Evolutionary conservation across 2,113 vertebrate species (phyloP).

Genomic region (Excalfactoria chinensis): DNA sequence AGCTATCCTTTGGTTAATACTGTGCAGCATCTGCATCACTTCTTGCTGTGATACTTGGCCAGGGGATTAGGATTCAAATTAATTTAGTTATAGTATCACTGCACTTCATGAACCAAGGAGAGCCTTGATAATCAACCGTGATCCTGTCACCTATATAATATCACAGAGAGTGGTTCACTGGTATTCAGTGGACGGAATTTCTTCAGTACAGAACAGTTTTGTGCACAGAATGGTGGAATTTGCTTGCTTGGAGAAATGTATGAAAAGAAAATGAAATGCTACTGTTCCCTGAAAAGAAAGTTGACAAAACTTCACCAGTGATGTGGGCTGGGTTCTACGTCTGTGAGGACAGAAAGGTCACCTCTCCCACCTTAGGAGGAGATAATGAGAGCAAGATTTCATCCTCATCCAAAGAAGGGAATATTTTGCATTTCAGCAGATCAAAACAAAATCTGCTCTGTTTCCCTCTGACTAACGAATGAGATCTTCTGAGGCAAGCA

Average conservation of each 20-base stretch:
- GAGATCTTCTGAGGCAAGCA: background rate
- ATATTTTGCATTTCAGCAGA: constrained; percentile 47
- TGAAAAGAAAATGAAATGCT: background rate
- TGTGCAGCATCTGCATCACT: background rate
- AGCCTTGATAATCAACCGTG: background rate
- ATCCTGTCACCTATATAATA: background rate
- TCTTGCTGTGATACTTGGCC: background rate
- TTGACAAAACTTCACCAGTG: constrained; percentile 19
- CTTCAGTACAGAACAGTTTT: background rate
- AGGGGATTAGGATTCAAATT: background rate
- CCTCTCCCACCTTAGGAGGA: constrained; percentile 1
- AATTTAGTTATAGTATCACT: background rate
- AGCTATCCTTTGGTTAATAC: background rate
- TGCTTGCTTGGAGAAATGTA: constrained; percentile 38
- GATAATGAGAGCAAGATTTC: constrained; percentile 33
- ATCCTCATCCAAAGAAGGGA: constrained; percentile 43
- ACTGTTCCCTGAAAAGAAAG: background rate
- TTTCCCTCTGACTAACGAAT: background rate
- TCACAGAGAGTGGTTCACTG: background rate
- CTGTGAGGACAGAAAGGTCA: background rate
- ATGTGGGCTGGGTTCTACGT: background rate
- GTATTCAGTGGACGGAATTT: background rate
- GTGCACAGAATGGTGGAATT: constrained; percentile 27
- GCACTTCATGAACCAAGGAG: background rate
- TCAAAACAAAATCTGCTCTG: constrained; percentile 12